Percentiles rank a stretch among this genome's conserved stretches.
Evolutionary conservation across 2,888 invertebrate species (phyloP).

Genomic region (Galerucella nymphaeae): DNA sequence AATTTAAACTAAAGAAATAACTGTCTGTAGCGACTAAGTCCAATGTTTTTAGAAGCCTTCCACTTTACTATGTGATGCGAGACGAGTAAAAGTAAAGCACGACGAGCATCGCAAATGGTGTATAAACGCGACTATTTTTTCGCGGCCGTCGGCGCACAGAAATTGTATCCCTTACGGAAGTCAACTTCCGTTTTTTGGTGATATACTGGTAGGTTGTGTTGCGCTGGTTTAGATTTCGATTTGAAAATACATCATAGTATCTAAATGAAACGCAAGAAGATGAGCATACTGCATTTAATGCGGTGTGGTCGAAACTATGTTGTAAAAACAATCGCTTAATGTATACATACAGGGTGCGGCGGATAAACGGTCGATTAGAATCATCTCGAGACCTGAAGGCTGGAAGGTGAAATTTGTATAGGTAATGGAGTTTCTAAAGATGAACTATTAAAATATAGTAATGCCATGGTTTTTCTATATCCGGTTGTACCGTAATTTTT

Average conservation of each 20-base stretch:
- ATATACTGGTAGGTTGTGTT: conserved; percentile 40
- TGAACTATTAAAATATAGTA: too few relatives aligned
- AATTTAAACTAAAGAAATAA: not conserved
- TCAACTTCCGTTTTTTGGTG: conserved; percentile 49
- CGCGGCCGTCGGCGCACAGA: conserved; percentile 21
- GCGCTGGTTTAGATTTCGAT: conserved; percentile 14
- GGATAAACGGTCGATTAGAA: too few relatives aligned
- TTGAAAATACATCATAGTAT: conserved; percentile 24
- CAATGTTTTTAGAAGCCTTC: not conserved
- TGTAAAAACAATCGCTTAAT: not conserved
- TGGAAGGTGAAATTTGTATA: too few relatives aligned
- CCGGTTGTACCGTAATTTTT: too few relatives aligned
- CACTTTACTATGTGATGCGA: not conserved
- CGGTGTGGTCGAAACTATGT: not conserved
- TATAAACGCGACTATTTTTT: conserved; percentile 30
- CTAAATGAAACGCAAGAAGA: not conserved
- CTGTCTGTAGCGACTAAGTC: not conserved
- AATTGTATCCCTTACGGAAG: conserved; percentile 51
- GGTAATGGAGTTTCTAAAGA: too few relatives aligned
- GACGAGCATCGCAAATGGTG: conserved; percentile 27
- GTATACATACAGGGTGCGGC: not conserved
- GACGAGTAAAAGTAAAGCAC: conserved; percentile 1
- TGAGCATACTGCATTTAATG: not conserved
- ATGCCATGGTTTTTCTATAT: too few relatives aligned
- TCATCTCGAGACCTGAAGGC: too few relatives aligned